Percentiles rank a stretch among this genome's conserved stretches.
Conservation (phyloP, 1,140 invertebrate genomes). For the Polypedilum vanderplanki region DNA sequence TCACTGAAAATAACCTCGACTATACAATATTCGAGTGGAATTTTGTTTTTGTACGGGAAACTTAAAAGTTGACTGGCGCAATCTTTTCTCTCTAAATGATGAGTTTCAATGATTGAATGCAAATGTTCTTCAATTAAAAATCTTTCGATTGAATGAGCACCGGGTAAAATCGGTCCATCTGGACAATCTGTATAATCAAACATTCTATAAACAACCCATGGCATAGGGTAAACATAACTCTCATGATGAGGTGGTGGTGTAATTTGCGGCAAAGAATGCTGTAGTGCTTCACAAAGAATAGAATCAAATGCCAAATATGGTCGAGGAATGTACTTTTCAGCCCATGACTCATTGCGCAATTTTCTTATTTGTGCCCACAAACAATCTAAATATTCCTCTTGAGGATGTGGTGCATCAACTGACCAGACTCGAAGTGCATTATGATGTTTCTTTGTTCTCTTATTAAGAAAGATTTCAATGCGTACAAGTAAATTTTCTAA, state of each 20-base stretch:
- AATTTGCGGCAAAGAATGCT: constrained; percentile 88
- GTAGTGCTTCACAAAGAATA: constrained; percentile 87
- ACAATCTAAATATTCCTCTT: constrained; percentile 98
- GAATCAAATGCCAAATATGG: constrained; percentile 95
- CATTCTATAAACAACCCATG: constrained; percentile 84
- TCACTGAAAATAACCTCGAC: constrained; percentile 95
- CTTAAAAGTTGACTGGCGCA: constrained; percentile 87
- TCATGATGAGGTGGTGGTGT: constrained; percentile 87
- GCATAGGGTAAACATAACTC: constrained; percentile 80
- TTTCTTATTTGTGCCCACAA: constrained; percentile 93
- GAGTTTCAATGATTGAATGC: constrained; percentile 84
- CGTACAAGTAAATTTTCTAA: constrained; percentile 83
- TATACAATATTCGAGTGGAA: constrained; percentile 96
- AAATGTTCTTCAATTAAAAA: constrained; percentile 97
- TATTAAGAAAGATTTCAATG: constrained; percentile 94
- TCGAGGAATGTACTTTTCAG: constrained; percentile 90
- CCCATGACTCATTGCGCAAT: constrained; percentile 89
- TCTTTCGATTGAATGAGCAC: constrained; percentile 93
- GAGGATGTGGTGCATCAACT: constrained; percentile 84
- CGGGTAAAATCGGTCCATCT: constrained; percentile 83
- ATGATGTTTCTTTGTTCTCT: constrained; percentile 85
- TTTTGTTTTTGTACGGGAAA: constrained; percentile 88
- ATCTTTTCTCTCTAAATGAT: constrained; percentile 85
- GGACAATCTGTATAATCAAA: constrained; percentile 99
- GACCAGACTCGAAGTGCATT: constrained; percentile 89